These are phyloP conservation scores for Brachylomia viminalis DNA, from an alignment of 2,888 invertebrate genomes.

Conservation along the genomic window DNA sequence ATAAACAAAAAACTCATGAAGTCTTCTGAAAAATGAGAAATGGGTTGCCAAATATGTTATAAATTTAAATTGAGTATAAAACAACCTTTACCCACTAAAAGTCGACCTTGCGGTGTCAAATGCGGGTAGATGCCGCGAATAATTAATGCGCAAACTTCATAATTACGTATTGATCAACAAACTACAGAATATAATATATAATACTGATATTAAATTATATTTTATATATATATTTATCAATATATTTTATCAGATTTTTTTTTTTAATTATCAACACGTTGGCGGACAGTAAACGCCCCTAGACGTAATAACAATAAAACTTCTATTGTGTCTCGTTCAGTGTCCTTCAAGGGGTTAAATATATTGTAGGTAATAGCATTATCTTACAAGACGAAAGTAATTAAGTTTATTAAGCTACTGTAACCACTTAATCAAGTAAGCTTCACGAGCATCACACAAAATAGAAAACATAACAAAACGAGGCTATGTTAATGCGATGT, in stretches of 20 bases:
- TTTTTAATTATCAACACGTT: too few species aligned
- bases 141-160: conserved; percentile 49
- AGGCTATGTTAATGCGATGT: conserved; percentile 53
- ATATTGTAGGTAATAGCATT: neutral
- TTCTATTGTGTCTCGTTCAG: too few species aligned
- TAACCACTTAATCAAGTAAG: conserved; percentile 25
- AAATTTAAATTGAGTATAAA: conserved; percentile 52
- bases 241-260: too few species aligned
- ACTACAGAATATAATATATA: neutral
- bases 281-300: too few species aligned
- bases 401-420: conserved; percentile 18
- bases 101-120: conserved; percentile 63
- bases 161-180: conserved; percentile 39
- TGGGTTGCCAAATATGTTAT: conserved; percentile 49
- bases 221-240: too few species aligned
- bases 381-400: conserved; percentile 21
- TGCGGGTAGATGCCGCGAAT: conserved; percentile 61
- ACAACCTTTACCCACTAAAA: conserved; percentile 66
- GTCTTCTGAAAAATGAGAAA: conserved; percentile 52
- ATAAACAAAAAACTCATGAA: conserved; percentile 6
- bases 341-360: too few species aligned
- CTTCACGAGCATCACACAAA: conserved; percentile 39
- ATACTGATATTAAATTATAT: conserved; percentile 1
- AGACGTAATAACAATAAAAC: too few species aligned
- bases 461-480: conserved; percentile 58